phyloP scores from a whole-genome alignment of 2,797 vertebrate genomes.

The Amblyopsis hoosieri region DNA sequence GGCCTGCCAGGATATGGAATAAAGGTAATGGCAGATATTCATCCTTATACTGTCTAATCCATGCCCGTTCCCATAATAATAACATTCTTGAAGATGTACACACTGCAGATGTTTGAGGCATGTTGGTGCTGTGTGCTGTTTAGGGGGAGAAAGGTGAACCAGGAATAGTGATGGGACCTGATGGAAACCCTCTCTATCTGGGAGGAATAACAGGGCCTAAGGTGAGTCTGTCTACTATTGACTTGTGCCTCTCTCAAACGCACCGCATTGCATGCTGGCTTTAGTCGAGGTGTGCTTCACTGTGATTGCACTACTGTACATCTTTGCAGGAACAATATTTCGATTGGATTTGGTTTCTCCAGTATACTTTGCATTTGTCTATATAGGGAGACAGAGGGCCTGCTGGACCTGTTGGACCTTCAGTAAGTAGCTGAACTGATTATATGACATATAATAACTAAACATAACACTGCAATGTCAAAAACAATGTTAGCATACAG shows the following conservation, averaged over 20 bases:
- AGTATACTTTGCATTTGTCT: neutral
- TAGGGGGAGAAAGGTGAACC: constrained; percentile 96
- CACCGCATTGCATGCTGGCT: too few species aligned
- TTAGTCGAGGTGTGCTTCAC: too few species aligned
- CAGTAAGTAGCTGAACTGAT: constrained; percentile 60
- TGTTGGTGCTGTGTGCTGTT: constrained; percentile 5
- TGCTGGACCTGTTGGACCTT: constrained; percentile 72
- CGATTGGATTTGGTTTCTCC: neutral
- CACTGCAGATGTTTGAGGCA: neutral
- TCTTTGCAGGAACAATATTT: neutral
- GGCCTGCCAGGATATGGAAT: constrained; percentile 80
- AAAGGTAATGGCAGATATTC: constrained; percentile 78
- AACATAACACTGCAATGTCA: neutral
- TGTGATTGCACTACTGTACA: too few species aligned
- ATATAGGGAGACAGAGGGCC: constrained; percentile 75
- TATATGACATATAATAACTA: neutral
- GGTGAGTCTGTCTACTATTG: constrained; percentile 49
- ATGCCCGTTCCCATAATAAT: neutral
- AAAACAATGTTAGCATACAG: neutral
- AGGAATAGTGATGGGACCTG: constrained; percentile 78
- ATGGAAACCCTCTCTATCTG: constrained; percentile 73
- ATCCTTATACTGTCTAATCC: neutral
- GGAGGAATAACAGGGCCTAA: constrained; percentile 60
- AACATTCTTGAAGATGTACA: neutral
- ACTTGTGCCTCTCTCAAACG: neutral